A percentile compares a stretch with the other conserved stretches of the same genome.
Conservation (phyloP, 2,113 vertebrate species). For the Enhydra lutris region DNA sequence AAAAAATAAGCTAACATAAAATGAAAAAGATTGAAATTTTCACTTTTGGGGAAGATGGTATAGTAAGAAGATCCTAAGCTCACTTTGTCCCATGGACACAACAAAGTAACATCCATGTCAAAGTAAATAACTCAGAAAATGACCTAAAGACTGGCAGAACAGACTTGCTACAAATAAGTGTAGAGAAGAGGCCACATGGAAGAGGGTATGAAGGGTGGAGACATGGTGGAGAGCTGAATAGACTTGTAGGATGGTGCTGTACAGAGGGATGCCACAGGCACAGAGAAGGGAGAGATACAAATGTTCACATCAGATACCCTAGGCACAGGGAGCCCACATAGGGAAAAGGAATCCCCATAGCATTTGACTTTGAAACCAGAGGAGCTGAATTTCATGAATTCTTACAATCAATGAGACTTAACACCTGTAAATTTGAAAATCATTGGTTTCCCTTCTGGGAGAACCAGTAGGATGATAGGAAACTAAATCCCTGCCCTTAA, state of each 20-base stretch:
- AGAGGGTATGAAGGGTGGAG: background rate
- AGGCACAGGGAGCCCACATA: background rate
- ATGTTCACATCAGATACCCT: background rate
- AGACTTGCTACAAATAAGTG: background rate
- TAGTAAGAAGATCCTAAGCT: background rate
- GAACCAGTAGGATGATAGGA: background rate
- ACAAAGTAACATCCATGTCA: background rate
- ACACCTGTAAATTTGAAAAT: background rate
- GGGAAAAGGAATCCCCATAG: background rate
- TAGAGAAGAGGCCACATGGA: background rate
- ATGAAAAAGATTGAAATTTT: background rate
- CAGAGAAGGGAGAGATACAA: background rate
- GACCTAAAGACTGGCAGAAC: background rate
- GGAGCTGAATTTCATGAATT: background rate
- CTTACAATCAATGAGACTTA: background rate
- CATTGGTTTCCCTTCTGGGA: background rate
- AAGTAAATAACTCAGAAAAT: background rate
- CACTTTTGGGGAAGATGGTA: background rate
- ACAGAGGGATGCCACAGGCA: background rate
- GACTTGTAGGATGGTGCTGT: background rate
- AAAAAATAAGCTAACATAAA: background rate
- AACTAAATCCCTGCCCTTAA: background rate
- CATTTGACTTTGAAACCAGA: background rate
- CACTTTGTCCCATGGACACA: background rate
- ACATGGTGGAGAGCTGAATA: background rate